Percentiles rank a stretch among this genome's conserved stretches.
These are phyloP conservation scores for Pelobates cultripes DNA, from an alignment of 2,797 vertebrate species.

Conservation along the genomic window DNA sequence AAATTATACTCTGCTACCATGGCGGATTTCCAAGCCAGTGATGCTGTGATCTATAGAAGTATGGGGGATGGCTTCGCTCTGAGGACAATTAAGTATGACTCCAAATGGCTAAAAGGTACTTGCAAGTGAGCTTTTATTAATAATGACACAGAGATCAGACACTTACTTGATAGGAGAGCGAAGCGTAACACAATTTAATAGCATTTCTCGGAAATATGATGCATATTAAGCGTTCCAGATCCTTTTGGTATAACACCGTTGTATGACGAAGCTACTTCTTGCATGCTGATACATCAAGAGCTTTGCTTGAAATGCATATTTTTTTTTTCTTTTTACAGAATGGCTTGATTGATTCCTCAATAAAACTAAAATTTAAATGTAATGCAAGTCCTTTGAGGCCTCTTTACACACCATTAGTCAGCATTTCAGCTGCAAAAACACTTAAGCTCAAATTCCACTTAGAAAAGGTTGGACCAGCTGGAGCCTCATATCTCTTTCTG, in stretches of 20 bases:
- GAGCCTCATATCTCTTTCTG: background rate
- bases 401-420: conserved; percentile 63
- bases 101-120: conserved; percentile 99
- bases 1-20: conserved; percentile 98
- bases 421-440: conserved; percentile 55
- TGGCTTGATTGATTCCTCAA: conserved; percentile 61
- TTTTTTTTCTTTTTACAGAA: conserved; percentile 59
- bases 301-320: conserved; percentile 54
- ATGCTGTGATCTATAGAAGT: conserved; percentile 97
- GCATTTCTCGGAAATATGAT: conserved; percentile 51
- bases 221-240: conserved; percentile 44
- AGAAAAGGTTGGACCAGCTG: background rate
- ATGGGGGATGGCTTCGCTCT: conserved; percentile 97
- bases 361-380: conserved; percentile 60
- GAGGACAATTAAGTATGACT: conserved; percentile 98
- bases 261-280: conserved; percentile 49
- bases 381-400: conserved; percentile 60
- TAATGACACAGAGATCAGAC: background rate
- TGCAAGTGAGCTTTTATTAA: conserved; percentile 42
- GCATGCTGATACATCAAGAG: conserved; percentile 44
- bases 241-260: conserved; percentile 37
- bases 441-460: conserved; percentile 53
- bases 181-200: conserved; percentile 38
- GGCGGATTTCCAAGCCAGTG: conserved; percentile 97
- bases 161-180: conserved; percentile 16